These are phyloP conservation scores for Lamellibrachia columna DNA, from an alignment of 2,888 invertebrate species.

Conservation along the genomic window DNA sequence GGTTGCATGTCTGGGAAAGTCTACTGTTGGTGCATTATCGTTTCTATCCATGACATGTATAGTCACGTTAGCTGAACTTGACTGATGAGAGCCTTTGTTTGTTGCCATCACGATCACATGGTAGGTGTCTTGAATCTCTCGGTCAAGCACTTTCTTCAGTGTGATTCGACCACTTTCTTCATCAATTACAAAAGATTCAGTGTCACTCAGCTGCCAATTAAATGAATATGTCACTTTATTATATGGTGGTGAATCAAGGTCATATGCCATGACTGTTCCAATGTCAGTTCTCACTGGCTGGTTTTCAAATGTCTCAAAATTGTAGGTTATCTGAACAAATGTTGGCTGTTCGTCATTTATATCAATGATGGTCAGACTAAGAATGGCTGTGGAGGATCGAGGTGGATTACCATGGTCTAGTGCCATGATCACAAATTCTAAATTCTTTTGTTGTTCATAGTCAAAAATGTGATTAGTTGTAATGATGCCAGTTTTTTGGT, in stretches of 20 bases:
- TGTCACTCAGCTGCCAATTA: background rate
- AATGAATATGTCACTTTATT: conserved; percentile 20
- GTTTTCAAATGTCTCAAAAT: conserved; percentile 26
- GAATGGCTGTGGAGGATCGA: background rate
- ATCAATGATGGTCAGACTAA: conserved; percentile 19
- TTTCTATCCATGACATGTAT: conserved; percentile 40
- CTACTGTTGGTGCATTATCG: conserved; percentile 40
- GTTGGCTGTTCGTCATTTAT: conserved; percentile 23
- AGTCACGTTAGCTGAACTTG: conserved; percentile 24
- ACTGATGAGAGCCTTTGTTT: background rate
- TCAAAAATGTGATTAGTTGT: conserved; percentile 22
- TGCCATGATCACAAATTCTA: background rate
- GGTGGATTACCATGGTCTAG: conserved; percentile 13
- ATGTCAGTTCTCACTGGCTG: background rate
- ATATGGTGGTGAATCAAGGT: conserved; percentile 22
- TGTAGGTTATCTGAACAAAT: conserved; percentile 5
- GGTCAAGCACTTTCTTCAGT: background rate
- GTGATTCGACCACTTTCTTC: conserved; percentile 7
- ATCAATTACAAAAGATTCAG: conserved; percentile 21
- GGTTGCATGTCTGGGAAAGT: conserved; percentile 23
- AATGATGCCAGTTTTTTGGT: conserved; percentile 23
- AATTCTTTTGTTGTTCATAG: background rate
- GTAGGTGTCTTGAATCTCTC: conserved; percentile 13
- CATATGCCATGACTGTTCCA: conserved; percentile 23
- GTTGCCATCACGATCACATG: conserved; percentile 8